Base-by-base conservation (phyloP, 2,888 invertebrate species). In the Caenorhabditis panamensis region DNA sequence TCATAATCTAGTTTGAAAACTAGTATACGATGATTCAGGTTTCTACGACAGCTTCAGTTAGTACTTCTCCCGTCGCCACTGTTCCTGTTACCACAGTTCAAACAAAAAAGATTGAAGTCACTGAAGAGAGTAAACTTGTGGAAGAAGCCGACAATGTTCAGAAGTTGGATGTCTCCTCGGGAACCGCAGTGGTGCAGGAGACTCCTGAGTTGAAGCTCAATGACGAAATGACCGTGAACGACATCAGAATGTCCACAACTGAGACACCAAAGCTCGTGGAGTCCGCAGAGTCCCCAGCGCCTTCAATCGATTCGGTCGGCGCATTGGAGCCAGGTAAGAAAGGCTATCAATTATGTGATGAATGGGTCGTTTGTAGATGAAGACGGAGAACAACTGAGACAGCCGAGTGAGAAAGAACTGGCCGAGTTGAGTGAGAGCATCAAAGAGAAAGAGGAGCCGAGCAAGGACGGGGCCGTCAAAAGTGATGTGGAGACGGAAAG, bases 81-180 rank as follows among this genome's bases (percentile, higher is more conserved):
- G n/a, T n/a, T n/a, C n/a, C n/a, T n/a, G n/a, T n/a, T n/a, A n/a
- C n/a, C n/a, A n/a, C n/a, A n/a, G n/a, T n/a, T n/a, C n/a, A n/a
- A n/a, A n/a, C n/a, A n/a, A n/a, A n/a, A n/a, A 31, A 54, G 28
- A 16, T 2, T n/a, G 58, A 36, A 8, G 18, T 1, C 13, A 36
- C 37, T 18, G 59, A 59, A n/a, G n/a, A 37, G 37, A 28, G 24
- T 13, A 73, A 64, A 51, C 49, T 44, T 2, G 51, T 66, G 28
- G 53, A 66, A n/a, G 18, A 66, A 3, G 75, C 61, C 18, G 75
- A 51, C 0, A 66, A 75, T n/a, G 61, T 67, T 1, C 37, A 66
- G 1, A 26, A 64, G 13, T 61, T 75, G 8, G 61, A 63, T 6
- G 66, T 36, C 18, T 59, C 66, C 47, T 37, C 72, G 0, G 72